Evolutionary conservation across 2,797 vertebrate species (phyloP).

Genomic region (Champsocephalus esox): DNA sequence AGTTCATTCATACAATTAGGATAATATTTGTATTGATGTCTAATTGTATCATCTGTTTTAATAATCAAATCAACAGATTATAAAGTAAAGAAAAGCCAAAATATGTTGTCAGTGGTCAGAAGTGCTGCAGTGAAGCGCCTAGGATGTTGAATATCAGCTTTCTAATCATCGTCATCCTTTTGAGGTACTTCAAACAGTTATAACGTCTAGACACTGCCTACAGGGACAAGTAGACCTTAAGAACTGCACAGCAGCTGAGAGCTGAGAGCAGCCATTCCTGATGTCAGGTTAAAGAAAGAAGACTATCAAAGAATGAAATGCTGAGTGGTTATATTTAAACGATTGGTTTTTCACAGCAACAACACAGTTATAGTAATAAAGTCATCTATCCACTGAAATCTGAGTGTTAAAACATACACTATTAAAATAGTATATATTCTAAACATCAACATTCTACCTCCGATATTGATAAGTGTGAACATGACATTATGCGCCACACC

Average conservation of each 20-base stretch:
- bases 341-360: slow-evolving; percentile 8
- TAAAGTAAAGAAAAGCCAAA: no score
- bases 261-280: slow-evolving; percentile 7
- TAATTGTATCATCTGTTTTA: no score
- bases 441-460: neutral
- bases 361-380: neutral
- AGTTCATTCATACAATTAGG: no score
- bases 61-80: no score
- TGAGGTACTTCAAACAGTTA: slow-evolving; percentile 22
- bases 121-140: slow-evolving; percentile 19
- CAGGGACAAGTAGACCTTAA: slow-evolving; percentile 10
- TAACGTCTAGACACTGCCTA: slow-evolving; percentile 17
- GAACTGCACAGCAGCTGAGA: slow-evolving; percentile 10
- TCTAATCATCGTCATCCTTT: neutral
- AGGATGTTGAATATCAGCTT: slow-evolving; percentile 8
- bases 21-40: no score
- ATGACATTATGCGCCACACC: slow-evolving; percentile 1
- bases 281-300: slow-evolving; percentile 11
- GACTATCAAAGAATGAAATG: neutral
- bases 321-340: neutral
- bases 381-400: slow-evolving; percentile 7
- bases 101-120: neutral
- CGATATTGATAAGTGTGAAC: slow-evolving; percentile 12
- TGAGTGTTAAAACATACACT: neutral
- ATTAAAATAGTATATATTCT: slow-evolving; percentile 1